phyloP scores from a whole-genome alignment of 2,113 vertebrate genomes.

The Isichthys henryi region DNA sequence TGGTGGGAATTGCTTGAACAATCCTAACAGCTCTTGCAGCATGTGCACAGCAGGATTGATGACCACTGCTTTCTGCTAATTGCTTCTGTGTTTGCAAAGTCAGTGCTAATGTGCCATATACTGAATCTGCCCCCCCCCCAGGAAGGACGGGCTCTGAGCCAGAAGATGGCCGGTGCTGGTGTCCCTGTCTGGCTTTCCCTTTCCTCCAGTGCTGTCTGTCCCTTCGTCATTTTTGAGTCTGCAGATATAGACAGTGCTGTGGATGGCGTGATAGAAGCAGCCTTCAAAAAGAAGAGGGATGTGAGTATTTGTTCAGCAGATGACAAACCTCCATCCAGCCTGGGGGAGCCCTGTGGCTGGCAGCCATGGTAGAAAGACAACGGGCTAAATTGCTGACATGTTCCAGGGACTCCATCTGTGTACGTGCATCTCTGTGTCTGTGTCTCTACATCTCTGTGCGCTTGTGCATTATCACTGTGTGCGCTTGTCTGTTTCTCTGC shows the following conservation, averaged over 20 bases:
- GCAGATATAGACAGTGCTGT: constrained; percentile 65
- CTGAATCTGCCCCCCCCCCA: constrained; percentile 11
- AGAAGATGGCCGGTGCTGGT: constrained; percentile 42
- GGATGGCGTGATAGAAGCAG: constrained; percentile 52
- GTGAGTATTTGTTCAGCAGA: constrained; percentile 31
- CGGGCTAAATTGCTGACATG: background rate
- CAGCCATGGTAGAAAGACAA: background rate
- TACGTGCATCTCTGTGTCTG: background rate
- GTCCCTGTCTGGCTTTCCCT: constrained; percentile 46
- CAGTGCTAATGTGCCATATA: background rate
- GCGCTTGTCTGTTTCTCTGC: background rate
- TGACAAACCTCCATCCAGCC: background rate
- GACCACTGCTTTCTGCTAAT: background rate
- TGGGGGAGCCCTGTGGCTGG: background rate
- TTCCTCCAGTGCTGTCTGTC: constrained; percentile 46
- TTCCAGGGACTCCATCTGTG: background rate
- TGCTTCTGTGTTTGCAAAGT: background rate
- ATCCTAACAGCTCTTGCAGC: background rate
- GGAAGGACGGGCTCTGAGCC: constrained; percentile 42
- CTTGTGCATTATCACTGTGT: background rate
- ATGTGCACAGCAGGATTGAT: background rate
- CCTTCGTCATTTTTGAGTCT: constrained; percentile 63
- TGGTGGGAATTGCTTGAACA: background rate
- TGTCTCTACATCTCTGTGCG: background rate
- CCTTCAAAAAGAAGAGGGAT: constrained; percentile 56